Evolutionary conservation across 2,113 vertebrate genomes (phyloP).

Genomic region (Oenanthe oenanthe): DNA sequence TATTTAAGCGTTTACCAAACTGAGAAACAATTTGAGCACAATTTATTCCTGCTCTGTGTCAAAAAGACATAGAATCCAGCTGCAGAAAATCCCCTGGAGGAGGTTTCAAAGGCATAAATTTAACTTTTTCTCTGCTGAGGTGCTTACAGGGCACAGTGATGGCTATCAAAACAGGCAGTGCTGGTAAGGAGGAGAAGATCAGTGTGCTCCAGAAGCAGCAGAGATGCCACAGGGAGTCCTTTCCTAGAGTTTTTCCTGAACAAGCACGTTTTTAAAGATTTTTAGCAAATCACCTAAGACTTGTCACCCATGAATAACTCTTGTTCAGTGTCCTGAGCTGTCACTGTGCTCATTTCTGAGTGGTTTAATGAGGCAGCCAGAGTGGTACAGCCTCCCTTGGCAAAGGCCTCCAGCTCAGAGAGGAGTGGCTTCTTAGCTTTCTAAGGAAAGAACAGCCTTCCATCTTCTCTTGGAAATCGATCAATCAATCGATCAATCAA

Average conservation of each 20-base stretch:
- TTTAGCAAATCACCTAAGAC: not conserved
- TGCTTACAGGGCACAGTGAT: not conserved
- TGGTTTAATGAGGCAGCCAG: not conserved
- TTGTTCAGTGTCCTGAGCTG: not conserved
- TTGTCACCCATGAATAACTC: not conserved
- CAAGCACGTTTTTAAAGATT: not conserved
- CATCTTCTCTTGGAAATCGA: not conserved
- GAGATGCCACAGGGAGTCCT: not conserved
- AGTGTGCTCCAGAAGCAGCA: not conserved
- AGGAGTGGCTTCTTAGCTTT: not conserved
- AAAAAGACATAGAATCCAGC: slow-evolving; percentile 46
- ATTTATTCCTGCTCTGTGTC: slow-evolving; percentile 53
- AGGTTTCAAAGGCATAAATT: slow-evolving; percentile 44
- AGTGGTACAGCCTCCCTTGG: not conserved
- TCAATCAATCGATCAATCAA: not conserved
- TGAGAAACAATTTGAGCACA: slow-evolving; percentile 17
- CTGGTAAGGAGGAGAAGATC: not conserved
- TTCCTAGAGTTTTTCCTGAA: not conserved
- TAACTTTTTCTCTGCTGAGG: slow-evolving; percentile 36
- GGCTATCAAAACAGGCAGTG: not conserved
- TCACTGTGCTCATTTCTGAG: not conserved
- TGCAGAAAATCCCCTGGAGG: slow-evolving; percentile 34
- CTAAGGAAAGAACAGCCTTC: not conserved
- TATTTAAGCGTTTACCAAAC: slow-evolving; percentile 55
- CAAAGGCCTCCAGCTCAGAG: not conserved